Evolutionary conservation across 2,888 invertebrate species (phyloP).

Genomic region (Formica aserva): DNA sequence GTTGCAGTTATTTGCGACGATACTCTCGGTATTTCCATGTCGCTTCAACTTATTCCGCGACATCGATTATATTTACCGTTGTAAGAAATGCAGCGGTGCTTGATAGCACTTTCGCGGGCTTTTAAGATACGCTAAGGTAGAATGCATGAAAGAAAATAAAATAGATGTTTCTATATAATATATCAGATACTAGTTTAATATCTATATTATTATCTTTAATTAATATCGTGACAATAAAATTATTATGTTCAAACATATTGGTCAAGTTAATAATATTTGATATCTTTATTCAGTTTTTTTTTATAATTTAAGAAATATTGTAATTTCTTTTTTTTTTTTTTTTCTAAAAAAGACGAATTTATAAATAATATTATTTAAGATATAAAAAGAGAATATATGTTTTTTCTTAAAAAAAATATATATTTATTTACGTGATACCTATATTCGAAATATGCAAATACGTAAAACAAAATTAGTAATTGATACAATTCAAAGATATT

Average conservation of each 20-base stretch:
- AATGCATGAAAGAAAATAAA: neutral
- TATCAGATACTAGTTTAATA: neutral
- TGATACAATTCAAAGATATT: neutral
- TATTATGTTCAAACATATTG: neutral
- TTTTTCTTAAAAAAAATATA: neutral
- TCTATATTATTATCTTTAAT: neutral
- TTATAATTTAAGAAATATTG: neutral
- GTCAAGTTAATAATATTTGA: neutral
- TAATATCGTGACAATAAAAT: neutral
- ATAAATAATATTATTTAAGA: neutral
- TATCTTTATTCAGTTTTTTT: neutral
- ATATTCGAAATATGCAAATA: neutral
- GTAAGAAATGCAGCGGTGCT: conserved; percentile 16
- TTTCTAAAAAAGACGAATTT: neutral
- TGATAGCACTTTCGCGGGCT: neutral
- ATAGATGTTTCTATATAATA: neutral
- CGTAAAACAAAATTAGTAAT: neutral
- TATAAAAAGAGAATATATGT: too few species aligned
- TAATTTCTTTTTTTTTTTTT: neutral
- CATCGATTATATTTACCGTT: conserved; percentile 13
- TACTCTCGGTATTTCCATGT: neutral
- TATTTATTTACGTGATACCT: neutral
- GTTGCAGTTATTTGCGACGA: conserved; percentile 35
- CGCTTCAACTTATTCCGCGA: conserved; percentile 17
- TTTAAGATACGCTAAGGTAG: neutral